phyloP scores from a whole-genome alignment of 2,113 vertebrate genomes.

The Seriola rivoliana region DNA sequence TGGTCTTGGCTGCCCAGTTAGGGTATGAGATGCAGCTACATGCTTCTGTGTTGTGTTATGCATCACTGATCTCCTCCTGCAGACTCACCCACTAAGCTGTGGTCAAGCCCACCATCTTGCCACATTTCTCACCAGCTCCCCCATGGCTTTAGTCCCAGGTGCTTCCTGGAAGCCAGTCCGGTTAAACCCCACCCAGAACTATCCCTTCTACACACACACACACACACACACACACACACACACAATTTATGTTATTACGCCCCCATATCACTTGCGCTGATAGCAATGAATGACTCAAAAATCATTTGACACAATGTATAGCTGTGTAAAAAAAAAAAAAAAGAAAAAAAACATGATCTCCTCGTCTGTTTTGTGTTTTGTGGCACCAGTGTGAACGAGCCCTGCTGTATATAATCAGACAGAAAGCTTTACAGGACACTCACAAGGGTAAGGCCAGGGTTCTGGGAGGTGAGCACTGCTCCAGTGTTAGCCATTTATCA shows the following conservation, averaged over 20 bases:
- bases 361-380: conserved; percentile 36
- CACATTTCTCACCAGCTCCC: conserved; percentile 45
- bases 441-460: conserved; percentile 77
- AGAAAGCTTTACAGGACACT: conserved; percentile 79
- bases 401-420: conserved; percentile 70
- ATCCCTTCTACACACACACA: neutral
- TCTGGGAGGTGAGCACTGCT: conserved; percentile 78
- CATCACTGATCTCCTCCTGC: conserved; percentile 70
- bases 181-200: conserved; percentile 36
- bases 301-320: conserved; percentile 14
- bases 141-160: conserved; percentile 52
- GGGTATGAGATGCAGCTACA: conserved; percentile 56
- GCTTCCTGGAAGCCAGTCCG: conserved; percentile 52
- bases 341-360: neutral
- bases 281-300: conserved; percentile 10
- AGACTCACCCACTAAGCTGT: conserved; percentile 58
- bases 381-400: conserved; percentile 32
- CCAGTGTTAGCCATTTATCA: conserved; percentile 79
- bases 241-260: neutral
- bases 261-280: neutral
- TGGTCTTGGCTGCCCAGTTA: conserved; percentile 45
- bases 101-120: conserved; percentile 55
- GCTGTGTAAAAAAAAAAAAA: neutral
- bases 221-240: neutral
- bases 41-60: conserved; percentile 57